Evolutionary conservation across 2,888 invertebrate genomes (phyloP).

Genomic region (Folsomia candida): DNA sequence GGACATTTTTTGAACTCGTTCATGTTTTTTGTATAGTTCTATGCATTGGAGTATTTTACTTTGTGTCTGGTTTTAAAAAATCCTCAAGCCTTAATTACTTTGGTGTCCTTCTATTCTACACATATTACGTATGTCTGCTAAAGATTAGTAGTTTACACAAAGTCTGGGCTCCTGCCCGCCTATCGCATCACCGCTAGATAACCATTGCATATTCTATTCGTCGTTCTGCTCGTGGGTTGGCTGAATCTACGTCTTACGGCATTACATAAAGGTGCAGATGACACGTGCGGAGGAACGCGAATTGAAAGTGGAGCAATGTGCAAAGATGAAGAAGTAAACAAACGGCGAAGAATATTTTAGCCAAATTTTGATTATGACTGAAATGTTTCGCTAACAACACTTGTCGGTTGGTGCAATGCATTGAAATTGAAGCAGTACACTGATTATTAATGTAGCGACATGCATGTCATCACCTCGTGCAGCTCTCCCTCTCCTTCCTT

Average conservation of each 20-base stretch:
- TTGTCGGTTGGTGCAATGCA: not conserved
- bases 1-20: slow-evolving; percentile 3
- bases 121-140: too few species aligned
- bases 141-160: too few species aligned
- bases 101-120: not conserved
- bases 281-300: not conserved
- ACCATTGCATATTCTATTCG: too few species aligned
- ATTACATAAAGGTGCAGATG: not conserved
- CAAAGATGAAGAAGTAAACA: not conserved
- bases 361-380: too few species aligned
- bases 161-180: too few species aligned
- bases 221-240: too few species aligned
- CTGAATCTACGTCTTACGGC: too few species aligned
- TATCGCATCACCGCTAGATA: too few species aligned
- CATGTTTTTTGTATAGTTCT: not conserved
- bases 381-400: too few species aligned
- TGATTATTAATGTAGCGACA: not conserved
- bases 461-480: not conserved
- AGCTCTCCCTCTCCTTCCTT: not conserved
- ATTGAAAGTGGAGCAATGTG: not conserved
- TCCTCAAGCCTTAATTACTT: slow-evolving; percentile 3
- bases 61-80: not conserved
- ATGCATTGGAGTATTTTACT: slow-evolving; percentile 1
- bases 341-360: not conserved
- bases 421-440: not conserved